Evolutionary conservation across 2,113 vertebrate species (phyloP), one percentile per base, ranked within the genome.

Genomic region (Lampris incognitus): DNA sequence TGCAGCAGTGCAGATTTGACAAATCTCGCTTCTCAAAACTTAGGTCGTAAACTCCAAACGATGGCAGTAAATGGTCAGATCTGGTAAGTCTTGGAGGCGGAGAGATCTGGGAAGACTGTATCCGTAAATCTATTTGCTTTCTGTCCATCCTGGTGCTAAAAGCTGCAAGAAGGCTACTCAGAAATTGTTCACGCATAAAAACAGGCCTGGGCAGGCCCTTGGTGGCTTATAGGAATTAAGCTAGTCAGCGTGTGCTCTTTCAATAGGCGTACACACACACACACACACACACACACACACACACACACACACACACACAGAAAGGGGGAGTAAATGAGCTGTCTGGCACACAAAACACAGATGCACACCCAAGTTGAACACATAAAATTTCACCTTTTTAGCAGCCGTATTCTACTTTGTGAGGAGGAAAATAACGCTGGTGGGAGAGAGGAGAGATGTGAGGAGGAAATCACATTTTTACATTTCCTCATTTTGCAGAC

Each of bases 171-270:
- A 85, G 75, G 71, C 66, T 62, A 78, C 79, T 70, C 69, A 60
- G 58, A 39, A 24, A 76, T 91, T 89, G 85, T 91, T 92, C 89
- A 90, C 78, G 74, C 42, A 66, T 82, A 88, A 88, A 91, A 91
- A 91, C 73, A 48, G 66, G 60, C 82, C 76, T 91, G 87, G 84
- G 70, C 65, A 55, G 52, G 75, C 63, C 60, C 51, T 13, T 37
- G 44, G 54, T 87, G 13, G 88, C 76, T 72, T 72, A 82, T 89
- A 87, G 86, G 81, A 88, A 75, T 74, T 76, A 76, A 77, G 65
- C 54, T 1, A 36, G 69, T 80, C 81, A 77, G 85, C 82, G 86
- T 65, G 77, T 78, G 76, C 77, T 87, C 87, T 81, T 62, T 86
- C 24, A 24, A 24, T 24, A 24, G 24, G 24, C 24, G 72, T 82